Percentiles rank a stretch among this genome's conserved stretches.
Conservation (phyloP, 2,888 invertebrate genomes). For the Synanthedon vespiformis region DNA sequence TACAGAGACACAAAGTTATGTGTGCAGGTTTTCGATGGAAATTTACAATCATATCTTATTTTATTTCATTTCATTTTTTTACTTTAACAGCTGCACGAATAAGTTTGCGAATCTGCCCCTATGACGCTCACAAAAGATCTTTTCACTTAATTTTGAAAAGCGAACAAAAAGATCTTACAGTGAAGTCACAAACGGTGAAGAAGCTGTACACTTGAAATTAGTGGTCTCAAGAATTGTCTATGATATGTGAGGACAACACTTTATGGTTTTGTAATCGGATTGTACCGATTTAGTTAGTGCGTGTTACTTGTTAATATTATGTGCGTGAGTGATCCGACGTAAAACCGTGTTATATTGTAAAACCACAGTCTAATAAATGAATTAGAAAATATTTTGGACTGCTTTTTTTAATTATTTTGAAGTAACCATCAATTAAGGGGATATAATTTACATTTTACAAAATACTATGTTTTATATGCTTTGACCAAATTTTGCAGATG, state of each 20-base stretch:
- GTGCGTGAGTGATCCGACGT: neutral
- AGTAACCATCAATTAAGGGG: too few relatives aligned
- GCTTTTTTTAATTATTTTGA: too few relatives aligned
- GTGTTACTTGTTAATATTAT: neutral
- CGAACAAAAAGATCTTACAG: slow-evolving; percentile 2
- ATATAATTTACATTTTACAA: too few relatives aligned
- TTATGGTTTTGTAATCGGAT: slow-evolving; percentile 16
- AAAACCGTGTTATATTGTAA: slow-evolving; percentile 5
- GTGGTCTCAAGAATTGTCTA: slow-evolving; percentile 9
- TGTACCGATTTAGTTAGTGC: neutral
- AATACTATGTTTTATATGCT: too few relatives aligned
- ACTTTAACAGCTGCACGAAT: slow-evolving; percentile 10
- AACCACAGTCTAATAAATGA: too few relatives aligned
- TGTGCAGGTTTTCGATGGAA: slow-evolving; percentile 16
- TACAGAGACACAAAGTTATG: slow-evolving; percentile 36
- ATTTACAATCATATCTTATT: neutral
- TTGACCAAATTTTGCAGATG: too few relatives aligned
- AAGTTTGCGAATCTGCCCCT: slow-evolving; percentile 20
- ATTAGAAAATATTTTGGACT: too few relatives aligned
- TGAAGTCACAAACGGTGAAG: neutral
- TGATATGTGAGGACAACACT: slow-evolving; percentile 55
- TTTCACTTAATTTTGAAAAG: neutral
- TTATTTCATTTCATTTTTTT: too few relatives aligned
- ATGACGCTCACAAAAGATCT: neutral
- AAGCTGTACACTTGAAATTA: neutral